phyloP scores from a whole-genome alignment of 2,888 invertebrate genomes.

The Tetranychus truncatus region DNA sequence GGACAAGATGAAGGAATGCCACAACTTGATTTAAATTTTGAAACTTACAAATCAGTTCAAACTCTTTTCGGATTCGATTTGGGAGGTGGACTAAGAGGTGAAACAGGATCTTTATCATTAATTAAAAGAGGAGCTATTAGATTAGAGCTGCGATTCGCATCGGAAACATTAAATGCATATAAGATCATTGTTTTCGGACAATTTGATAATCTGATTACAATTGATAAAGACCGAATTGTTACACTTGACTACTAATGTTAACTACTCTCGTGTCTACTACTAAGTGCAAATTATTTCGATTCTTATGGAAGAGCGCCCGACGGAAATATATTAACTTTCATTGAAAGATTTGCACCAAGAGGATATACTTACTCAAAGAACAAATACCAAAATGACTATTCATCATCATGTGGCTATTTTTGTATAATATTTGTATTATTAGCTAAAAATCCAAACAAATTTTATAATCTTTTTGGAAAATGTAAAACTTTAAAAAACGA shows the following conservation, averaged over 20 bases:
- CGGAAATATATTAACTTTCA: no score
- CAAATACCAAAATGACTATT: no score
- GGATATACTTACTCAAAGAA: no score
- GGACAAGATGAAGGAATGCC: constrained; percentile 9
- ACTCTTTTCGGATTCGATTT: background rate
- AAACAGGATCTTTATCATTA: background rate
- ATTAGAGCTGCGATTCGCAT: background rate
- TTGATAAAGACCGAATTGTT: background rate
- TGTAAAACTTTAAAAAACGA: no score
- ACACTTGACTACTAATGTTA: background rate
- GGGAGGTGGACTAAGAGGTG: background rate
- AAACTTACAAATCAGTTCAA: background rate
- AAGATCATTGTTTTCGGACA: constrained; percentile 11
- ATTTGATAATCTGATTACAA: constrained; percentile 11
- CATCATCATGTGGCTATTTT: no score
- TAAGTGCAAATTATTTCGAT: background rate
- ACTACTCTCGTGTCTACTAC: background rate
- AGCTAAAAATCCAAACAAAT: no score
- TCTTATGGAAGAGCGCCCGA: background rate
- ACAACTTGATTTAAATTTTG: background rate
- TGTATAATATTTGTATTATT: no score
- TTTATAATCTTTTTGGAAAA: no score
- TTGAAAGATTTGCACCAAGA: no score
- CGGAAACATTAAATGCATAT: background rate
- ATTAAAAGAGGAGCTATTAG: background rate